A percentile compares a stretch with the other conserved stretches of the same genome.
Evolutionary conservation across 2,888 invertebrate species (phyloP).

Genomic region (Andrena camellia): DNA sequence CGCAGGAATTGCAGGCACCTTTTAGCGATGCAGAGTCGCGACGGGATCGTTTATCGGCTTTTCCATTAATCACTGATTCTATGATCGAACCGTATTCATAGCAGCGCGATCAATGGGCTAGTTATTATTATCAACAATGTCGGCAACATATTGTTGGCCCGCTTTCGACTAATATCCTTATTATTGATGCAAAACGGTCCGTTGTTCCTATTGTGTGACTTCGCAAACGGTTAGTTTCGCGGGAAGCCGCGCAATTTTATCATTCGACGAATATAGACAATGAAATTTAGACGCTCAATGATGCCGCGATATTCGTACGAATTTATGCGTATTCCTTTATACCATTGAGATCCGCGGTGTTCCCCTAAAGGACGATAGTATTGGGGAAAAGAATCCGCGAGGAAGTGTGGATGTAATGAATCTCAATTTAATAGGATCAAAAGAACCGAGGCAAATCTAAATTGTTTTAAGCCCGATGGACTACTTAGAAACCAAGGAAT

Average conservation of each 20-base stretch:
- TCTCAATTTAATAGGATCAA: too few relatives aligned
- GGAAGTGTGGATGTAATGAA: too few relatives aligned
- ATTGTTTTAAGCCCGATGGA: not conserved
- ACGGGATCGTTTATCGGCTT: constrained; percentile 50
- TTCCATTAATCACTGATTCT: constrained; percentile 55
- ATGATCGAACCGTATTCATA: constrained; percentile 33
- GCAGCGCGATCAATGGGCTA: constrained; percentile 14
- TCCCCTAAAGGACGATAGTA: too few relatives aligned
- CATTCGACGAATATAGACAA: not conserved
- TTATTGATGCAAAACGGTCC: constrained; percentile 23
- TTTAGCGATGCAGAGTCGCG: constrained; percentile 39
- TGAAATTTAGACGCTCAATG: too few relatives aligned
- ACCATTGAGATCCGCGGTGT: too few relatives aligned
- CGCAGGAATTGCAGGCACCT: constrained; percentile 36
- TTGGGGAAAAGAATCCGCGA: too few relatives aligned
- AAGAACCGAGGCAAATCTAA: not conserved
- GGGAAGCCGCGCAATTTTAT: not conserved
- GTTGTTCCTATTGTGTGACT: constrained; percentile 18
- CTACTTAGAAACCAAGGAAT: not conserved
- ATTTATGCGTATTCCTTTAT: too few relatives aligned
- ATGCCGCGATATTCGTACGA: too few relatives aligned
- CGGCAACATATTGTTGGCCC: constrained; percentile 16
- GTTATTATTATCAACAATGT: constrained; percentile 52
- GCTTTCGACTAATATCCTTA: constrained; percentile 28
- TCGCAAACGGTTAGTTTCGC: not conserved